phyloP scores from a whole-genome alignment of 2,113 vertebrate species.

The Nyctereutes procyonoides region DNA sequence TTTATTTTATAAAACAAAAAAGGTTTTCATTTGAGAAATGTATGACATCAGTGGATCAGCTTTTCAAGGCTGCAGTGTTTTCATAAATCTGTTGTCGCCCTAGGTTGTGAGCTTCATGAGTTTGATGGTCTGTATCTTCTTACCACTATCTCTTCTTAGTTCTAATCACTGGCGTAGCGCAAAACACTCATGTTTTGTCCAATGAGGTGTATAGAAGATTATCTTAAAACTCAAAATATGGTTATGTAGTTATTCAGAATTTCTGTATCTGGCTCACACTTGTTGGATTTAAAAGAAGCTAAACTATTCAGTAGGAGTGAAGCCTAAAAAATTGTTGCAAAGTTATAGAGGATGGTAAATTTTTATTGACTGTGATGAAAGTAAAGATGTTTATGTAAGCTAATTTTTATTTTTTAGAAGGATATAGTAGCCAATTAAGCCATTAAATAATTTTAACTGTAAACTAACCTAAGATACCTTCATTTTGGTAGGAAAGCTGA shows the following conservation, averaged over 20 bases:
- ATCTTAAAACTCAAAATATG: conserved; percentile 28
- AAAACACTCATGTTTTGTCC: neutral
- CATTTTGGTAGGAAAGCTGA: neutral
- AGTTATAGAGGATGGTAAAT: neutral
- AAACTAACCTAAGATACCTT: neutral
- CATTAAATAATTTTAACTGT: neutral
- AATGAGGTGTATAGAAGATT: neutral
- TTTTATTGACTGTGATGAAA: conserved; percentile 31
- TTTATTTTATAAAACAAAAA: neutral
- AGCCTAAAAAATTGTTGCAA: neutral
- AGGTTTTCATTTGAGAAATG: neutral
- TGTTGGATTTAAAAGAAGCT: conserved; percentile 5
- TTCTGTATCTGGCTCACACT: neutral
- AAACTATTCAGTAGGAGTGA: neutral
- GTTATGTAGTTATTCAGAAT: neutral
- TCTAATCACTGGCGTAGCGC: neutral
- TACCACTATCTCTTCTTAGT: neutral
- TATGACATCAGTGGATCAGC: neutral
- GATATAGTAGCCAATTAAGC: neutral
- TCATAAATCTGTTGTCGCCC: neutral
- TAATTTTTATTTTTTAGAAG: neutral
- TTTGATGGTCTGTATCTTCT: neutral
- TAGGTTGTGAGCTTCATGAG: neutral
- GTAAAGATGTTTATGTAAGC: neutral
- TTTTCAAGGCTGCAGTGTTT: conserved; percentile 1